phyloP scores from a whole-genome alignment of 2,113 vertebrate species.

The Smithornis capensis region DNA sequence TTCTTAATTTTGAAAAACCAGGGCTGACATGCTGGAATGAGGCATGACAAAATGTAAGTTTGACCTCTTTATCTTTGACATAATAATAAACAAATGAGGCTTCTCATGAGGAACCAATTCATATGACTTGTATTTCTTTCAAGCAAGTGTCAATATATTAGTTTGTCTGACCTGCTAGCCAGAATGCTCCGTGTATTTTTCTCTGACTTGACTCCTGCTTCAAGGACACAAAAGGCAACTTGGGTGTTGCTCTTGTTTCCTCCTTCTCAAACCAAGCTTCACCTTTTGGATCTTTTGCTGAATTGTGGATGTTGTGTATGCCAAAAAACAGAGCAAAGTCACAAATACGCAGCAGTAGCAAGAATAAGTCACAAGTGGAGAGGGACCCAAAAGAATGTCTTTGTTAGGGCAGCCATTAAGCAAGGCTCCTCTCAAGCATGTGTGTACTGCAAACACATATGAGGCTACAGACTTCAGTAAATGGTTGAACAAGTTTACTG shows the following conservation, averaged over 20 bases:
- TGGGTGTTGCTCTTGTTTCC: neutral
- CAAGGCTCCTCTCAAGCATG: neutral
- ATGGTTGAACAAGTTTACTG: conserved; percentile 47
- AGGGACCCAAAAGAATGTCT: neutral
- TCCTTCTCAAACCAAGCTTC: neutral
- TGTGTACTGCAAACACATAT: neutral
- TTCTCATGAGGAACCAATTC: neutral
- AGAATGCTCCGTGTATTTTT: neutral
- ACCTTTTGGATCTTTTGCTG: neutral
- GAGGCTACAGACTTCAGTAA: conserved; percentile 35
- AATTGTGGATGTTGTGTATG: neutral
- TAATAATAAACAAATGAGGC: neutral
- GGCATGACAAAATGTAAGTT: neutral
- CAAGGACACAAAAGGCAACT: neutral
- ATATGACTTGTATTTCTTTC: neutral
- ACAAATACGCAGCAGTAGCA: neutral
- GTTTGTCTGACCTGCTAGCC: neutral
- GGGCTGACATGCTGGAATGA: neutral
- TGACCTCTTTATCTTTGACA: neutral
- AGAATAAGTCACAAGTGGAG: neutral
- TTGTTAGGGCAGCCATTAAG: neutral
- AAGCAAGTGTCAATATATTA: neutral
- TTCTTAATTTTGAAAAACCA: neutral
- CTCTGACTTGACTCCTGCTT: neutral
- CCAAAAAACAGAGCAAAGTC: neutral